Conservation (phyloP, 2,888 invertebrate genomes). For the Drosophila ezoana region DNA sequence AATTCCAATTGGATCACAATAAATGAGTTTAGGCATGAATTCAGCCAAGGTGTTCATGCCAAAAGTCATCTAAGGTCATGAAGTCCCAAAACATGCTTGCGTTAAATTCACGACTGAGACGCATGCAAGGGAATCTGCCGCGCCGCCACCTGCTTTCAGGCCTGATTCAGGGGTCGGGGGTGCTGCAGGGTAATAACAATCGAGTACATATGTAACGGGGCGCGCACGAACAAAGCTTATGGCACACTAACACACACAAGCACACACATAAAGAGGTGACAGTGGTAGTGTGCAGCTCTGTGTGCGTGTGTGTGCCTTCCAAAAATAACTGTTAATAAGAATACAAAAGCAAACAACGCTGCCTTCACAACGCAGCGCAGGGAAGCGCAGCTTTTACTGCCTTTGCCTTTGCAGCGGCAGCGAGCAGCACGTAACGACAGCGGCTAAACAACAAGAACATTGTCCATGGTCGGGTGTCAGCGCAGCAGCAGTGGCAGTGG, state of each 20-base stretch:
- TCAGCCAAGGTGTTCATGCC: too few relatives aligned
- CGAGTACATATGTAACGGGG: slow-evolving; percentile 40
- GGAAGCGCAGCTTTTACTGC: slow-evolving; percentile 3
- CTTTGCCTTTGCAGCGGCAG: slow-evolving; percentile 2
- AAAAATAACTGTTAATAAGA: slow-evolving; percentile 74
- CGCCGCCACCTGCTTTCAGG: too few relatives aligned
- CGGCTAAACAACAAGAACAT: slow-evolving; percentile 59
- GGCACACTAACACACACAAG: slow-evolving; percentile 4
- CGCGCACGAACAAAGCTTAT: slow-evolving; percentile 34
- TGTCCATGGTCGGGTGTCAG: slow-evolving; percentile 69
- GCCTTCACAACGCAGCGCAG: slow-evolving; percentile 10
- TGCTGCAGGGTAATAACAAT: slow-evolving; percentile 16
- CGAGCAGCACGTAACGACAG: slow-evolving; percentile 9
- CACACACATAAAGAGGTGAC: slow-evolving; percentile 3
- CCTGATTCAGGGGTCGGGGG: too few relatives aligned
- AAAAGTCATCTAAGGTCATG: too few relatives aligned
- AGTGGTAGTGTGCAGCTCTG: not conserved
- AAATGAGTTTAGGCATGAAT: too few relatives aligned
- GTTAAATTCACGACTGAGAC: too few relatives aligned
- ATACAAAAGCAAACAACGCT: slow-evolving; percentile 32
- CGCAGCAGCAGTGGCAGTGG: not conserved
- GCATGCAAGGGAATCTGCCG: too few relatives aligned
- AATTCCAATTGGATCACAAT: too few relatives aligned
- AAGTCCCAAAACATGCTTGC: too few relatives aligned
- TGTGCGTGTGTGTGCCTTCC: slow-evolving; percentile 47